Evolutionary conservation across 2,797 vertebrate genomes (phyloP).

Genomic region (Catamblyrhynchus diadema): DNA sequence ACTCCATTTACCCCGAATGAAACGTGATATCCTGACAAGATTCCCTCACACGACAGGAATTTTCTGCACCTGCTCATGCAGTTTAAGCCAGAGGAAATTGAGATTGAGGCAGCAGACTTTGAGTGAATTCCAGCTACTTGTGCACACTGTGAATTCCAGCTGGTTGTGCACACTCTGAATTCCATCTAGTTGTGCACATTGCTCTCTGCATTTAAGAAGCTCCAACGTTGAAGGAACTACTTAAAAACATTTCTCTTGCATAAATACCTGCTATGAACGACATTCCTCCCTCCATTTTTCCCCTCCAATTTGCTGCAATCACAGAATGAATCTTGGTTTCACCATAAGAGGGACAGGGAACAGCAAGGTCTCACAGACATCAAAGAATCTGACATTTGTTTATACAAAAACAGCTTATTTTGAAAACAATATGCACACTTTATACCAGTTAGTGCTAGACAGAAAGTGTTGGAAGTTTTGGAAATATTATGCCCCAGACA

Average conservation of each 20-base stretch:
- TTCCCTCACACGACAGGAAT: not conserved
- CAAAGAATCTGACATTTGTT: not conserved
- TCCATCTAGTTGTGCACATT: not conserved
- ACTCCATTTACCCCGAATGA: not conserved
- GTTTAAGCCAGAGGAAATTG: not conserved
- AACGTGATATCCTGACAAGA: not conserved
- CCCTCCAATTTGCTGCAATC: not conserved
- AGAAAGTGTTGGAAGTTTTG: not conserved
- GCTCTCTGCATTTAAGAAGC: not conserved
- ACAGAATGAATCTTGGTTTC: not conserved
- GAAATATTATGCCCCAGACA: not conserved
- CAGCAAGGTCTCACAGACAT: not conserved
- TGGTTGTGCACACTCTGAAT: not conserved
- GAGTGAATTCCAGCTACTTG: not conserved
- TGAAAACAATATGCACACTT: not conserved
- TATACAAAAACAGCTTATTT: not conserved
- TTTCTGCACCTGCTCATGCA: not conserved
- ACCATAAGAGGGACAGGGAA: not conserved
- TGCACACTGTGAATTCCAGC: not conserved
- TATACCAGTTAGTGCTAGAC: not conserved
- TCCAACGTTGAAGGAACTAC: not conserved
- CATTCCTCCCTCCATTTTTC: fast-evolving
- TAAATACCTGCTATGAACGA: not conserved
- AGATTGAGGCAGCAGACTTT: not conserved
- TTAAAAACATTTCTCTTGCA: not conserved